A percentile compares a stretch with the other conserved stretches of the same genome.
phyloP scores from a whole-genome alignment of 2,888 invertebrate genomes.

The Callyntrura guangdongensis region DNA sequence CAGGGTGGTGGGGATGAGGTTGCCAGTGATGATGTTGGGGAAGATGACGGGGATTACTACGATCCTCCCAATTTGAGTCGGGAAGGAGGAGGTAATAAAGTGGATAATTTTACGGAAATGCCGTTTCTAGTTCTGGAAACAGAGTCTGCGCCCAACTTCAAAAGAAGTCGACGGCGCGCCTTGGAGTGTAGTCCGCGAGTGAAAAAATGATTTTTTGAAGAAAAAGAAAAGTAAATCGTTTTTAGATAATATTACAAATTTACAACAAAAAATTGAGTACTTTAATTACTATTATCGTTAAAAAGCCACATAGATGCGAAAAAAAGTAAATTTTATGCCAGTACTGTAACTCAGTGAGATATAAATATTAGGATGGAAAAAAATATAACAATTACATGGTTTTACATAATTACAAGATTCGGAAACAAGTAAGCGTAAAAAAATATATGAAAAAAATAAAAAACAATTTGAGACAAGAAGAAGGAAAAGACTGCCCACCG shows the following conservation, averaged over 20 bases:
- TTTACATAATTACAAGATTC: neutral
- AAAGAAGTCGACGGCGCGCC: constrained; percentile 92
- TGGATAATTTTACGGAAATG: constrained; percentile 83
- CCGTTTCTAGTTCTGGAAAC: constrained; percentile 84
- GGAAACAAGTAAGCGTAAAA: constrained; percentile 11
- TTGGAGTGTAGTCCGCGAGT: constrained; percentile 92
- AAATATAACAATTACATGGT: neutral
- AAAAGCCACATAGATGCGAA: constrained; percentile 47
- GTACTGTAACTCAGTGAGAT: constrained; percentile 69
- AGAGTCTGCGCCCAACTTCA: constrained; percentile 83
- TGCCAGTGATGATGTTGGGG: neutral
- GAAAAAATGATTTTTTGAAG: constrained; percentile 93
- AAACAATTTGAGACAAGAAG: constrained; percentile 64
- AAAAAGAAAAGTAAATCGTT: constrained; percentile 87
- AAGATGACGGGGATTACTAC: constrained; percentile 16
- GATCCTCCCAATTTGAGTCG: constrained; percentile 42
- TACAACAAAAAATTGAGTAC: neutral
- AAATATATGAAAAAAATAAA: constrained; percentile 42
- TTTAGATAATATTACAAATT: neutral
- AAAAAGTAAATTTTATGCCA: constrained; percentile 55
- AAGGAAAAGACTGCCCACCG: constrained; percentile 84
- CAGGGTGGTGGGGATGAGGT: constrained; percentile 1
- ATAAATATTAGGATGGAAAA: constrained; percentile 15
- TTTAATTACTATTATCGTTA: neutral
- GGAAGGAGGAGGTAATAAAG: constrained; percentile 62